Base-by-base conservation (phyloP, 1,140 invertebrate species). In the Euglossa dilemma region DNA sequence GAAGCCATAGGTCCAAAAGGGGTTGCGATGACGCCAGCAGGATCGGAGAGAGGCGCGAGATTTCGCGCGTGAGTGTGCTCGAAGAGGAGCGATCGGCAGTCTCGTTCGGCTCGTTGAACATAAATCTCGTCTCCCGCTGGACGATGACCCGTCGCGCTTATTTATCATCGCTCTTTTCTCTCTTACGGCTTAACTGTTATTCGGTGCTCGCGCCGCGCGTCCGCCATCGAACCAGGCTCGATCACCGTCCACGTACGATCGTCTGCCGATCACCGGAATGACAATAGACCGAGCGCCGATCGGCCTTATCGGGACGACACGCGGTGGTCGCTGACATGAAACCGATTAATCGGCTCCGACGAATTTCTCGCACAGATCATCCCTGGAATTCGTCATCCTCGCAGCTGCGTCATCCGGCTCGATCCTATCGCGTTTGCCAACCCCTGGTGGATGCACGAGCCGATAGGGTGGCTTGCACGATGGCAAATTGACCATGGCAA, bases 121-220 rank as follows among this genome's bases (percentile, higher is more conserved):
- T 87, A 88, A 91, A 92, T 92, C 91, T 91, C 85, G 84, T 90
- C 86, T 85, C 72, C 28, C 85, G 59, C 57, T 91, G 91, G 91
- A 91, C 91, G 88, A 91, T 92, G 91, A 92, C 91, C 91, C 90
- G 87, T 78, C 85, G 78, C 77, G 85, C 83, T 91, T 90, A 91
- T 92, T 91, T 91, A 91, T 91, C 88, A 70, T 86, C 81, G 84
- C 61, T 76, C 28, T 74, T 50, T 25, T 57, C 80, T 82, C 80
- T 81, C 78, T 81, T 88, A 88, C 72, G 54, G 64, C 74, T 88
- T 86, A 84, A 88, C 87, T 72, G 73, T 86, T 86, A 79, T 85
- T 81, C 82, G 71, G 86, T 66, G 67, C 71, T 47, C 61, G 52
- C 76, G 56, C 63, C 59, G 77, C 54, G 63, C 50, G 54, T 72